A percentile compares a stretch with the other conserved stretches of the same genome.
Evolutionary conservation across 1,140 invertebrate genomes (phyloP).

Genomic region (Branchinecta lynchi): DNA sequence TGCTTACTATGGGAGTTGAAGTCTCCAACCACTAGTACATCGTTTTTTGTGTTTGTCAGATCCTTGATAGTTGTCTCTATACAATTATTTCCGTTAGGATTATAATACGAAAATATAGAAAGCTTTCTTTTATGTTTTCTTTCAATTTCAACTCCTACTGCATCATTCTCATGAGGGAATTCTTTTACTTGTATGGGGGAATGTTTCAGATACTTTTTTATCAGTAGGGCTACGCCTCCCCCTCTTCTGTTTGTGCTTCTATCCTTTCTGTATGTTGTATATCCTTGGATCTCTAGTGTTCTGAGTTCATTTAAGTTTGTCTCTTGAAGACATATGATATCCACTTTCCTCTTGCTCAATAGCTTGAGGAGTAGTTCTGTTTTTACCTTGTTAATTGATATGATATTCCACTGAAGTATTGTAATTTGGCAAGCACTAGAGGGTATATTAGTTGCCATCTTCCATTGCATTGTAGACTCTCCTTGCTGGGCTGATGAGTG

Average conservation of each 20-base stretch:
- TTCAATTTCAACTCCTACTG: not conserved
- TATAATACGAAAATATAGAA: not conserved
- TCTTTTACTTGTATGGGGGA: not conserved
- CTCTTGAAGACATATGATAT: not conserved
- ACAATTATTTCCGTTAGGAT: not conserved
- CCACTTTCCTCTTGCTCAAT: not conserved
- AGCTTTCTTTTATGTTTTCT: not conserved
- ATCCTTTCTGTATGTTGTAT: slow-evolving; percentile 4
- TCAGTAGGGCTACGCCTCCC: not conserved
- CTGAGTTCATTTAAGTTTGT: not conserved
- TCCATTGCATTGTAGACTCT: not conserved
- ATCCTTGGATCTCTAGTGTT: not conserved
- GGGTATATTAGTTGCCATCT: not conserved
- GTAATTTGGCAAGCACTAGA: not conserved
- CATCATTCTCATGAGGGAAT: not conserved
- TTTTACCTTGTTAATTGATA: not conserved
- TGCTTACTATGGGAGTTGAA: not conserved
- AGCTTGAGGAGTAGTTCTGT: not conserved
- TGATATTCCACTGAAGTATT: not conserved
- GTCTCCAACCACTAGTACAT: not conserved
- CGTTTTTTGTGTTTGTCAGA: not conserved
- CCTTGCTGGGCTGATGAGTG: not conserved
- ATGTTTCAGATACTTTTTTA: not conserved
- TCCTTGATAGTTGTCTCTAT: not conserved
- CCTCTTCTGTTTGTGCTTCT: not conserved